A percentile compares a stretch with the other conserved stretches of the same genome.
These are phyloP conservation scores for Drosophila mayri DNA, from an alignment of 1,140 invertebrate genomes.

Conservation along the genomic window DNA sequence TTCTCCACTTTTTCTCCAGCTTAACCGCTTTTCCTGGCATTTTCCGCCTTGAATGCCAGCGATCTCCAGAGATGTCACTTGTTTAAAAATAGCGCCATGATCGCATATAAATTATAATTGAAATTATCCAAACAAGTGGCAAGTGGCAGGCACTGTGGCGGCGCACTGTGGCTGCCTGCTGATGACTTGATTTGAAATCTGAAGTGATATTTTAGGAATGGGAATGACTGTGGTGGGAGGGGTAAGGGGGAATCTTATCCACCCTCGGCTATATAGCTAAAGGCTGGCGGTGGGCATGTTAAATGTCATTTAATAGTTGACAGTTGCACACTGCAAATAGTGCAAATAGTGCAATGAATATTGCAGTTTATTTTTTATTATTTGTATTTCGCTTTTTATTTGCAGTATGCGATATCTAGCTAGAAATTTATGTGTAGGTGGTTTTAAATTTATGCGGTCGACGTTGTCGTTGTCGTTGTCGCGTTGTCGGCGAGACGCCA, in stretches of 20 bases:
- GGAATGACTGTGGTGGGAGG: slow-evolving; percentile 11
- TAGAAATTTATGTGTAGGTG: slow-evolving; percentile 68
- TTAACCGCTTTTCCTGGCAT: background rate
- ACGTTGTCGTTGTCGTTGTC: slow-evolving; percentile 58
- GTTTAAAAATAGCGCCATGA: slow-evolving; percentile 71
- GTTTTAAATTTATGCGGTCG: slow-evolving; percentile 78
- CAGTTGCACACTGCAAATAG: slow-evolving; percentile 73
- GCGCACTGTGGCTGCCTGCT: slow-evolving; percentile 24
- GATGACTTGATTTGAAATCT: slow-evolving; percentile 82
- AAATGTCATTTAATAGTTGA: slow-evolving; percentile 83
- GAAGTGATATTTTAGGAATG: slow-evolving; percentile 81
- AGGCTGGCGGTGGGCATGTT: slow-evolving; percentile 65
- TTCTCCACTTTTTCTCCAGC: too few relatives aligned
- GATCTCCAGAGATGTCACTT: slow-evolving; percentile 25
- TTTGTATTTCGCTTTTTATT: slow-evolving; percentile 25
- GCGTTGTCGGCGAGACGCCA: slow-evolving; percentile 59
- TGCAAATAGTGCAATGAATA: slow-evolving; percentile 62
- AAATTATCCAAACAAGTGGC: slow-evolving; percentile 59
- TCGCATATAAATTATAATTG: slow-evolving; percentile 82
- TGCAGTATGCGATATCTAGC: slow-evolving; percentile 38
- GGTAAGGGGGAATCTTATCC: background rate
- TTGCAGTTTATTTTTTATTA: slow-evolving; percentile 68
- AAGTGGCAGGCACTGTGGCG: slow-evolving; percentile 7
- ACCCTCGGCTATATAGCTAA: slow-evolving; percentile 9
- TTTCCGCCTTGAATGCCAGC: background rate